phyloP scores from a whole-genome alignment of 2,113 vertebrate species.

The Sterna hirundo region DNA sequence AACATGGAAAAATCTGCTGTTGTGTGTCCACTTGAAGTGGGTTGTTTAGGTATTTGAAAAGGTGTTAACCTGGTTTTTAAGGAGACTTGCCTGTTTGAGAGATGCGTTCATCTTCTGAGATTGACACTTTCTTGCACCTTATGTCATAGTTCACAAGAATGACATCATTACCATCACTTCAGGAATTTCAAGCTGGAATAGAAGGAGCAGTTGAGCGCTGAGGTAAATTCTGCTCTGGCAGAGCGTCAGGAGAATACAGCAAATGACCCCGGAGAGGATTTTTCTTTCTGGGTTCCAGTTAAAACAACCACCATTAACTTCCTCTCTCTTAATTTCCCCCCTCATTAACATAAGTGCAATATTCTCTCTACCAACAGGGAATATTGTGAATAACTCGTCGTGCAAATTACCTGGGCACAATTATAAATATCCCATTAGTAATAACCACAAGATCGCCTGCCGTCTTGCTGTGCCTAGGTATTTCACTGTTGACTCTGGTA shows the following conservation, averaged over 20 bases:
- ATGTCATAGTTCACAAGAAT: neutral
- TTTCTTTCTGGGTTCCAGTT: neutral
- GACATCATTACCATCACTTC: neutral
- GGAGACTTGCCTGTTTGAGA: neutral
- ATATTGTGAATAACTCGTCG: neutral
- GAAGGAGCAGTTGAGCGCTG: neutral
- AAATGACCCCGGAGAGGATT: neutral
- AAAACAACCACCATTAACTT: neutral
- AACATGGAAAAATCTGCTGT: neutral
- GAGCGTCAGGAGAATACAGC: neutral
- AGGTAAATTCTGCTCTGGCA: neutral
- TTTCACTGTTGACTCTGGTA: neutral
- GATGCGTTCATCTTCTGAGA: neutral
- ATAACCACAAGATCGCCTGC: neutral
- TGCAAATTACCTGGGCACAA: neutral
- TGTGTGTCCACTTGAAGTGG: neutral
- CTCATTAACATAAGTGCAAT: neutral
- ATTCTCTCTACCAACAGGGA: neutral
- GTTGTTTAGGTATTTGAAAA: neutral
- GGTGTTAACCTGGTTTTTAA: neutral
- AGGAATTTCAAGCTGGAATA: neutral
- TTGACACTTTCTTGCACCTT: neutral
- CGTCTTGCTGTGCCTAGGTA: neutral
- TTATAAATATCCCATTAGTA: neutral
- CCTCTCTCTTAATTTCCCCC: neutral